Evolutionary conservation across 2,797 vertebrate species (phyloP).

Genomic region (Rhabdophis nuchalis): DNA sequence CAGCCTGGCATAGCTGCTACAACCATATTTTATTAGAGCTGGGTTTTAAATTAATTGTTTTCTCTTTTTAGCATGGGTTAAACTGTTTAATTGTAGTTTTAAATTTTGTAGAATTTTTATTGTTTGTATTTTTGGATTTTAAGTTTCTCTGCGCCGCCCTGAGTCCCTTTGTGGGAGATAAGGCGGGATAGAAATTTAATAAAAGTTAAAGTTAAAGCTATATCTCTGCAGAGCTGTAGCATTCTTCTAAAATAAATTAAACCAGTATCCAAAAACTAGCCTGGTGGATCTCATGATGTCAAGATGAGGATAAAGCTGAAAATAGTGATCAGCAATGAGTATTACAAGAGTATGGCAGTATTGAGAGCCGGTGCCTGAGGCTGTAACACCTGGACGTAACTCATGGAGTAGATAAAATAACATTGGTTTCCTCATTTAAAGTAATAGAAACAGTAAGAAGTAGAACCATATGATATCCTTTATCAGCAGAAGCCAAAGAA

Average conservation of each 20-base stretch:
- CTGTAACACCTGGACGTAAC: background rate
- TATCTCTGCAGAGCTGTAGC: background rate
- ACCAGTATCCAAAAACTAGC: background rate
- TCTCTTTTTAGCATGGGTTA: too few species aligned
- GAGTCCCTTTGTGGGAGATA: too few species aligned
- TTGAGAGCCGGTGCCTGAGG: background rate
- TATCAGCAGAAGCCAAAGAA: background rate
- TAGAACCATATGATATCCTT: background rate
- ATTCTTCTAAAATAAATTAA: background rate
- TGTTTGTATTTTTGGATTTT: too few species aligned
- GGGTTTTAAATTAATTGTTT: too few species aligned
- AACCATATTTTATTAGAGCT: too few species aligned
- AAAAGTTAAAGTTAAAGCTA: too few species aligned
- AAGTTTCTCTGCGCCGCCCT: too few species aligned
- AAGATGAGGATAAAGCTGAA: background rate
- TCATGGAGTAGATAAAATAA: background rate
- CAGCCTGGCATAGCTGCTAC: too few species aligned
- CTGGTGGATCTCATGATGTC: background rate
- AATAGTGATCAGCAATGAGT: background rate
- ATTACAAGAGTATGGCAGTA: background rate
- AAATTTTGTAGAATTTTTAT: too few species aligned
- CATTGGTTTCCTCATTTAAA: background rate
- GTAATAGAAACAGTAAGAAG: background rate
- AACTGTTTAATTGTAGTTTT: too few species aligned
- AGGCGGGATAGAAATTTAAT: too few species aligned